phyloP scores from a whole-genome alignment of 2,113 vertebrate species.

The Sigmodon hispidus region DNA sequence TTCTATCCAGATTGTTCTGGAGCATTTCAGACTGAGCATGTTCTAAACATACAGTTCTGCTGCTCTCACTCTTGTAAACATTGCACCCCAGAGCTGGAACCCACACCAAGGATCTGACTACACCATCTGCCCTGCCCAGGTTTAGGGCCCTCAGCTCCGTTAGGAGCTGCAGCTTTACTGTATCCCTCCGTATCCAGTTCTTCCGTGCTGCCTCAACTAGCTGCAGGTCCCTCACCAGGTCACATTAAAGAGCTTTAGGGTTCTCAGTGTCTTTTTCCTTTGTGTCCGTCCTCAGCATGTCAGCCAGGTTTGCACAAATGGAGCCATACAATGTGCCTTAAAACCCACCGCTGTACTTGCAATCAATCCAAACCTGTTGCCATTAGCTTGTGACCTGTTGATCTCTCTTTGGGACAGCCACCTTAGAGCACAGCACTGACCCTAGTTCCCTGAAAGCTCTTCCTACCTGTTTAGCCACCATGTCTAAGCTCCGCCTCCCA shows the following conservation, averaged over 20 bases:
- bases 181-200: not conserved
- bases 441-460: not conserved
- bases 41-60: not conserved
- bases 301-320: not conserved
- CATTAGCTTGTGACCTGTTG: not conserved
- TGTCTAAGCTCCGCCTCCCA: not conserved
- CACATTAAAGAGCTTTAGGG: not conserved
- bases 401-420: rapidly evolving
- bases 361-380: not conserved
- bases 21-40: not conserved
- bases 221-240: not conserved
- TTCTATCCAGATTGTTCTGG: not conserved
- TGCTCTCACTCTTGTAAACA: not conserved
- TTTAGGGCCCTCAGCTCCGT: not conserved
- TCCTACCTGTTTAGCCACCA: too few species aligned
- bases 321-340: not conserved
- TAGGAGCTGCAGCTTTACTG: not conserved
- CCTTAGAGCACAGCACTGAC: rapidly evolving
- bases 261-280: not conserved
- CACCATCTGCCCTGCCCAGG: too few species aligned
- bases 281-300: not conserved
- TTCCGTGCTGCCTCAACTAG: not conserved
- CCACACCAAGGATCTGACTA: not conserved
- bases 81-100: not conserved
- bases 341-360: not conserved